Evolutionary conservation across 2,113 vertebrate species (phyloP).

Genomic region (Coturnix japonica): DNA sequence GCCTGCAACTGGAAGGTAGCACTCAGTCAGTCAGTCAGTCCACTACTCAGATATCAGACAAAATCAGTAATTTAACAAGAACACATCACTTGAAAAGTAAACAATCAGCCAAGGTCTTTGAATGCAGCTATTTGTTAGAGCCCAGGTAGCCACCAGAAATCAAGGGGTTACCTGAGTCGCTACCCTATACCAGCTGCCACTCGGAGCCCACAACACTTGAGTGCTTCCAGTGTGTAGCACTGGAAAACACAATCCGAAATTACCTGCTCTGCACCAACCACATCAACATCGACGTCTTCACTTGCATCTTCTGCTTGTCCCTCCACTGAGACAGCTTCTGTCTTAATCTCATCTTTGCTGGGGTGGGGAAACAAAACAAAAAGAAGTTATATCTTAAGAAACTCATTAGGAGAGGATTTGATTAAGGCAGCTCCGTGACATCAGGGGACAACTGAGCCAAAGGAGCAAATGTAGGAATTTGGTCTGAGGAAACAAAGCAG

Average conservation of each 20-base stretch:
- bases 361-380: too few relatives aligned
- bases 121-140: background rate
- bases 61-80: background rate
- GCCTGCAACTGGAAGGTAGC: background rate
- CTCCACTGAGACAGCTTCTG: background rate
- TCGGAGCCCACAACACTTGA: too few relatives aligned
- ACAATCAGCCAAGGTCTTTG: background rate
- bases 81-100: background rate
- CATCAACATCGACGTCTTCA: conserved; percentile 52
- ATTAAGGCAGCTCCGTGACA: background rate
- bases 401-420: background rate
- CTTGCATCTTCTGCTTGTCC: background rate
- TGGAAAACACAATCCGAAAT: background rate
- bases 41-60: background rate
- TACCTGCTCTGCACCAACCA: conserved; percentile 65
- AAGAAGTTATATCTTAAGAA: background rate
- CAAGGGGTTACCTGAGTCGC: background rate
- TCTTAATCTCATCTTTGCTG: conserved; percentile 52
- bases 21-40: too few relatives aligned
- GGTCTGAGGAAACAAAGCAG: background rate
- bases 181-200: too few relatives aligned
- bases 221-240: too few relatives aligned
- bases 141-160: background rate
- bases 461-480: background rate
- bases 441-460: background rate